These are phyloP conservation scores for Calcarius ornatus DNA, from an alignment of 2,113 vertebrate species.

Conservation along the genomic window DNA sequence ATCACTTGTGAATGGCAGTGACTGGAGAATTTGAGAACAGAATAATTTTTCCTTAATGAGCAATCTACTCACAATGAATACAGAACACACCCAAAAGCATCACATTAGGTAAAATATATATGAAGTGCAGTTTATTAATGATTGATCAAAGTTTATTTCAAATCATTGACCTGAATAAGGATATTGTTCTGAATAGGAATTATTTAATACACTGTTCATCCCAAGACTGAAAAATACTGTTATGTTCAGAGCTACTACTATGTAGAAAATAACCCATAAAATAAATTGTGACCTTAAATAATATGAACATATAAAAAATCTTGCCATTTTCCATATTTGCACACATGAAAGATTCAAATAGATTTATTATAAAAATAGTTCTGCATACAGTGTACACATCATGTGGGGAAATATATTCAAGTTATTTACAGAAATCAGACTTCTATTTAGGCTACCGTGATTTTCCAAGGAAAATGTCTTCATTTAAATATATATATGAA, in stretches of 20 bases:
- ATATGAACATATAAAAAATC: background rate
- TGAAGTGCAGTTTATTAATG: background rate
- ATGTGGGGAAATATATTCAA: background rate
- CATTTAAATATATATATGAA: background rate
- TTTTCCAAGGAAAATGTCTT: slow-evolving; percentile 5
- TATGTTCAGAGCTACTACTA: background rate
- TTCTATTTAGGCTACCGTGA: background rate
- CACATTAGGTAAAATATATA: background rate
- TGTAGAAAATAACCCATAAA: background rate
- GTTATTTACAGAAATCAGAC: background rate
- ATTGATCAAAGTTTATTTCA: background rate
- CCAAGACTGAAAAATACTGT: background rate
- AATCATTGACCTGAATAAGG: background rate
- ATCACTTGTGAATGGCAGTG: background rate
- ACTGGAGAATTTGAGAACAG: background rate
- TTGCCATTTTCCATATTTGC: background rate
- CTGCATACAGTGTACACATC: background rate
- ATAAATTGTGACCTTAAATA: background rate
- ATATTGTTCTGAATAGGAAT: background rate
- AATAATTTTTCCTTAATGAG: slow-evolving; percentile 1
- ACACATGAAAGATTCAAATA: background rate
- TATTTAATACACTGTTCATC: background rate
- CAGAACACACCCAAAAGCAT: background rate
- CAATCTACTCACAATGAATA: background rate
- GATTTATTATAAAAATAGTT: background rate